Conservation (phyloP, 37 sponge, comb jelly and placozoan genomes). For the Diacarnus erythraeanus region DNA sequence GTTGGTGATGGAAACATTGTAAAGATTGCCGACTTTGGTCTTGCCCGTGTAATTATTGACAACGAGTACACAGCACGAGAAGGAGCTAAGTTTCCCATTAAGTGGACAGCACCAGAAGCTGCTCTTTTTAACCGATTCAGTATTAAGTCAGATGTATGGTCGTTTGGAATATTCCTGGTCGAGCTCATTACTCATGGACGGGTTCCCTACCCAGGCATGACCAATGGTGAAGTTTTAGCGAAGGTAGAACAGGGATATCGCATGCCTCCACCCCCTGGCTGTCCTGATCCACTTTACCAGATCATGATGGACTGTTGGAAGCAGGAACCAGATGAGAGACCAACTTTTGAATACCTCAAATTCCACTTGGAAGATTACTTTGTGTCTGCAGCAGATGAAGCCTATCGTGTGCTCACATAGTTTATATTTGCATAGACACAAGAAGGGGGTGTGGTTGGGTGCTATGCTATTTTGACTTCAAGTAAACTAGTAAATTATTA, state of each 20-base stretch:
- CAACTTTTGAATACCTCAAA: slow-evolving; percentile 93
- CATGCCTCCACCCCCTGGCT: slow-evolving; percentile 85
- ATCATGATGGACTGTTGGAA: slow-evolving; percentile 96
- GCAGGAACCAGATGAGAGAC: slow-evolving; percentile 82
- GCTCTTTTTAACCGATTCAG: slow-evolving; percentile 93
- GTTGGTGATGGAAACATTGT: slow-evolving; percentile 90
- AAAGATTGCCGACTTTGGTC: slow-evolving; percentile 97
- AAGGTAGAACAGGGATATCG: slow-evolving; percentile 86
- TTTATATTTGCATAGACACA: no score
- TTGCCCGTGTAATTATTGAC: slow-evolving; percentile 91
- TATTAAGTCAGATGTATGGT: slow-evolving; percentile 99
- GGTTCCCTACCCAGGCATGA: slow-evolving; percentile 97
- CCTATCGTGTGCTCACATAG: slow-evolving; percentile 55
- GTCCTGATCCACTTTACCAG: slow-evolving; percentile 93
- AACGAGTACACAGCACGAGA: slow-evolving; percentile 87
- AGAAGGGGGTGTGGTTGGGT: no score
- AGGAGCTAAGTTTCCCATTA: slow-evolving; percentile 98
- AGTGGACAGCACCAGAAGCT: slow-evolving; percentile 99
- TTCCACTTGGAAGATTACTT: slow-evolving; percentile 94
- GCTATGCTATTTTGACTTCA: no score
- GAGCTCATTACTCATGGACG: slow-evolving; percentile 97
- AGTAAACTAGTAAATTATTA: no score
- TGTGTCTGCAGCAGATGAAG: slow-evolving; percentile 81
- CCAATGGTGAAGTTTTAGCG: slow-evolving; percentile 89
- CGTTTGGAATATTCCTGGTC: slow-evolving; percentile 91